Evolutionary conservation across 2,888 invertebrate genomes (phyloP).

Genomic region (Drosophila villosipedis): DNA sequence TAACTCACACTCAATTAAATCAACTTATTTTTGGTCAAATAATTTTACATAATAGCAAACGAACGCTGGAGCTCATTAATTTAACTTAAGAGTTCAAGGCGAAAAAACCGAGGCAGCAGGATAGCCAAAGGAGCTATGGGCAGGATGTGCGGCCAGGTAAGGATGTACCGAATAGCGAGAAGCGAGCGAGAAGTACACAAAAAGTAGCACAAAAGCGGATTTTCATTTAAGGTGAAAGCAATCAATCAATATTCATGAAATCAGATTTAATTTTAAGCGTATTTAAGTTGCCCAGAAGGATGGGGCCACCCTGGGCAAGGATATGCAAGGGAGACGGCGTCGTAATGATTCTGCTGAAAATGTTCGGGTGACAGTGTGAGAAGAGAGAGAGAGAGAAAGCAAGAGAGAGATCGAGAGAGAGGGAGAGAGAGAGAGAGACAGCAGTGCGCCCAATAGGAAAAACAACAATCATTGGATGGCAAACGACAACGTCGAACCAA

Average conservation of each 20-base stretch:
- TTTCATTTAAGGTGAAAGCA: conserved; percentile 82
- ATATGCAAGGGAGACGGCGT: background rate
- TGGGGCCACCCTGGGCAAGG: background rate
- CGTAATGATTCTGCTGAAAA: conserved; percentile 54
- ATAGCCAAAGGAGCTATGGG: conserved; percentile 32
- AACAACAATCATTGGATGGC: conserved; percentile 62
- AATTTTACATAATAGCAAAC: conserved; percentile 72
- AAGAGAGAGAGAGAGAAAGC: background rate
- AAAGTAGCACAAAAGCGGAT: conserved; percentile 79
- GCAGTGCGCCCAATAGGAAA: conserved; percentile 33
- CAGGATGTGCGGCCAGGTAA: conserved; percentile 63
- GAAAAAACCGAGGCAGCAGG: conserved; percentile 17
- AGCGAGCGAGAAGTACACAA: conserved; percentile 38
- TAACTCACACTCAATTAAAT: conserved; percentile 75
- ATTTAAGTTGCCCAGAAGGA: conserved; percentile 62
- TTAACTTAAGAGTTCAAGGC: conserved; percentile 73
- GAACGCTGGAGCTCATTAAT: conserved; percentile 71
- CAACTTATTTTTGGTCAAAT: conserved; percentile 79
- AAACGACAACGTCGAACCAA: conserved; percentile 67
- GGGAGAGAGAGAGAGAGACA: background rate
- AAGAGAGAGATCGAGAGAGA: background rate
- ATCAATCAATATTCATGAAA: conserved; percentile 82
- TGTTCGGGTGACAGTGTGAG: conserved; percentile 52
- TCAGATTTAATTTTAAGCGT: conserved; percentile 81
- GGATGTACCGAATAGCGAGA: conserved; percentile 31